Evolutionary conservation across 1,140 invertebrate species (phyloP).

Genomic region (Drosophila equinoxialis): DNA sequence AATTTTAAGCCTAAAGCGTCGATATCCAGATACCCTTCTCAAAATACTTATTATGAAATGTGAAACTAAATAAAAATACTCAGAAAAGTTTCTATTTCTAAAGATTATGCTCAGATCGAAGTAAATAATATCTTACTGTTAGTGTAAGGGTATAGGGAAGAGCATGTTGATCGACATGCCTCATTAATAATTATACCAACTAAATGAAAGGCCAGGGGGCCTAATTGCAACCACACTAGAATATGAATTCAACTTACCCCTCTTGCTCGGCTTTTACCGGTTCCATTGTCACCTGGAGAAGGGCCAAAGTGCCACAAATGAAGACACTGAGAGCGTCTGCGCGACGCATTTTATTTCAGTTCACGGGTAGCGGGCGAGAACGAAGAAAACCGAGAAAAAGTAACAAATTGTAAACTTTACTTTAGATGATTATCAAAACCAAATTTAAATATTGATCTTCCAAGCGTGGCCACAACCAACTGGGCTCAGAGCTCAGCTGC

Average conservation of each 20-base stretch:
- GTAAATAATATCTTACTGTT: too few relatives aligned
- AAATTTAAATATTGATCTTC: conserved; percentile 1
- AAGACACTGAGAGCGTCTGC: conserved; percentile 62
- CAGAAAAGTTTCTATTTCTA: too few relatives aligned
- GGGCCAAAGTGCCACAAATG: conserved; percentile 41
- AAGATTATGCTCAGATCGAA: too few relatives aligned
- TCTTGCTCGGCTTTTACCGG: conserved; percentile 52
- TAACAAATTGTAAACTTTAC: conserved; percentile 29
- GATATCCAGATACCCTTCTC: neutral
- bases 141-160: too few relatives aligned
- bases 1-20: neutral
- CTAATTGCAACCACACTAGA: neutral
- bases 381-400: conserved; percentile 41
- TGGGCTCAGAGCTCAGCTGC: conserved; percentile 57
- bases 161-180: too few relatives aligned
- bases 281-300: conserved; percentile 58
- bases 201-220: neutral
- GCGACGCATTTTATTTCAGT: conserved; percentile 63
- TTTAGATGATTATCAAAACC: neutral
- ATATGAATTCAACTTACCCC: conserved; percentile 56
- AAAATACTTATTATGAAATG: neutral
- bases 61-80: too few relatives aligned
- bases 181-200: neutral
- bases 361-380: conserved; percentile 13
- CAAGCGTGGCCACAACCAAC: conserved; percentile 61